Base-by-base conservation (phyloP, 1,140 invertebrate species). In the Hydropsyche tenuis region DNA sequence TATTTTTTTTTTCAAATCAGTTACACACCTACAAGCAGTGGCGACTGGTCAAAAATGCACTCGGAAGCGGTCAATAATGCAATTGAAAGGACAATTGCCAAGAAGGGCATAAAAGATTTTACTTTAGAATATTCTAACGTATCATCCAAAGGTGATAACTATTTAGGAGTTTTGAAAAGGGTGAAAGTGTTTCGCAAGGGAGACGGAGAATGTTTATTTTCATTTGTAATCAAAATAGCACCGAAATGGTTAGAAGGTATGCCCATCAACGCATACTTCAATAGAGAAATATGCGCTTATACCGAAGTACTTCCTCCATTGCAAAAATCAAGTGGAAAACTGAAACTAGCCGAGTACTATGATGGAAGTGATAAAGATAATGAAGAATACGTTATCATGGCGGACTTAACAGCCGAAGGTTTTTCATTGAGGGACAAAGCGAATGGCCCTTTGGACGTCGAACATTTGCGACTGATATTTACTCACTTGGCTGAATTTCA, bases 401-500 rank as follows among this genome's bases (percentile, higher is more conserved):
- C 83, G 63, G 81, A 86, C 74, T 73, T 86, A 25, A 77, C 77
- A 68, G 74, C 78, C 1, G 22, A 65, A 43, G 83, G 81, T 0
- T 86, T 80, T 71, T 42, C 42, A 18, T 77, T 83, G 73, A 77
- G 76, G n/a, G 77, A 84, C 63, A 71, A 80, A 18, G 76, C 71
- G n/a, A 9, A 37, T n/a, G 69, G 74, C 56, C 79, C 80, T 0
- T 77, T 85, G 43, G 79, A 82, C 68, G 53, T 80, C 5, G 76
- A 81, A 6, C 82, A 85, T 72, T 37, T 81, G 4, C 73, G 75
- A 23, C 42, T 81, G 9, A 79, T 81, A 0, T 72, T 85, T 11
- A 74, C 80, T 66, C 78, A 75, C 11, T 78, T 84, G 70, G 84
- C 79, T 4, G 78, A 78, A 48, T 80, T 81, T 51, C 84, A 86